Evolutionary conservation across 1,140 invertebrate genomes (phyloP).

Genomic region (Mizuhopecten yessoensis): DNA sequence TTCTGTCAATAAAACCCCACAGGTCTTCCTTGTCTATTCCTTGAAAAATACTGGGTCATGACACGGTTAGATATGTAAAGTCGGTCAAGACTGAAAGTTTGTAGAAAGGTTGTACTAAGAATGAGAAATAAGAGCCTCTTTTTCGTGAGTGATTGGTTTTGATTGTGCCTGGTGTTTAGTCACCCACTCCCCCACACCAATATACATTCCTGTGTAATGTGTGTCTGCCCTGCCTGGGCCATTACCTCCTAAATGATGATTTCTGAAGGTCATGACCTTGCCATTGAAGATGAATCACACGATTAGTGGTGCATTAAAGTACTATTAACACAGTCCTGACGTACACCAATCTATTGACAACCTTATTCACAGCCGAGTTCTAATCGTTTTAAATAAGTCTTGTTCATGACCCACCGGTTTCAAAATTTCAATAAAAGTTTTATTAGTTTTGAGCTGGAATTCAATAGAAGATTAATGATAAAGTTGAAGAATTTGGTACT

Average conservation of each 20-base stretch:
- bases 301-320: not conserved
- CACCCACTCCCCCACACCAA: constrained; percentile 35
- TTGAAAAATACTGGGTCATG: not conserved
- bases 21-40: no score
- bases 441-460: not conserved
- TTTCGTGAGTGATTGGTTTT: not conserved
- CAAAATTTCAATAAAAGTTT: not conserved
- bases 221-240: constrained; percentile 2
- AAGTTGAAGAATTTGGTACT: not conserved
- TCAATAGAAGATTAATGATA: not conserved
- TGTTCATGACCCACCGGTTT: not conserved
- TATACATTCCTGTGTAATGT: constrained; percentile 34
- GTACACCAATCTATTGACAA: not conserved
- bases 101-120: not conserved
- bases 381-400: not conserved
- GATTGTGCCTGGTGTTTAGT: not conserved
- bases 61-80: not conserved
- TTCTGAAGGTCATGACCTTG: constrained; percentile 1
- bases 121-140: no score
- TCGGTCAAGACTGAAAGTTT: not conserved
- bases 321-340: not conserved
- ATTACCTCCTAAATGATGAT: not conserved
- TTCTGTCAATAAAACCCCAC: not conserved
- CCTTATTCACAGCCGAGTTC: not conserved
- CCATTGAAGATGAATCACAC: not conserved